phyloP scores from a whole-genome alignment of 2,113 vertebrate species.

The Tamias sibiricus region DNA sequence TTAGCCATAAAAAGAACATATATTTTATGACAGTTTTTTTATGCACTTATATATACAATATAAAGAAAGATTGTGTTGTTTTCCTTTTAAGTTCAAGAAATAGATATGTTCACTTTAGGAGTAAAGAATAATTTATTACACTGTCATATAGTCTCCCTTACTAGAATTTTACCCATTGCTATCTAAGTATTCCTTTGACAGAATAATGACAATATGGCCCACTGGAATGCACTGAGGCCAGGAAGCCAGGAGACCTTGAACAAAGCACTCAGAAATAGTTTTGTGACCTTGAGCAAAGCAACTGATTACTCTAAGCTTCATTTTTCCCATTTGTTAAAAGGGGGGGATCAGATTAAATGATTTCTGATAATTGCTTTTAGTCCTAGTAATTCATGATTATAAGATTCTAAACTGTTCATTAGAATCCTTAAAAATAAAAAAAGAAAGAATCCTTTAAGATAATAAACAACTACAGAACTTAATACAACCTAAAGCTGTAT shows the following conservation, averaged over 20 bases:
- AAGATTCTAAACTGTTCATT: background rate
- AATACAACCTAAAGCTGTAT: background rate
- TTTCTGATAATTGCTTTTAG: conserved; percentile 13
- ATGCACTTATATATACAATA: conserved; percentile 10
- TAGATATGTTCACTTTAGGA: background rate
- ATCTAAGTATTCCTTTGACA: background rate
- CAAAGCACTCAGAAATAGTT: background rate
- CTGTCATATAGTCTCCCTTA: background rate
- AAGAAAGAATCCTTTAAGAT: background rate
- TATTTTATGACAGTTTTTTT: background rate
- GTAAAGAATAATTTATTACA: background rate
- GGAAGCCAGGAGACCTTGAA: background rate
- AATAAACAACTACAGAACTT: background rate
- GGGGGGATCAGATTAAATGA: background rate
- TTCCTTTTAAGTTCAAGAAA: background rate
- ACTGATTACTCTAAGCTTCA: background rate
- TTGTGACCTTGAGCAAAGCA: background rate
- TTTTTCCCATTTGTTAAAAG: conserved; percentile 13
- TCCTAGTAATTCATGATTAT: background rate
- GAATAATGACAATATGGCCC: background rate
- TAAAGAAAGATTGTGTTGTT: background rate
- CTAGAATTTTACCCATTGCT: background rate
- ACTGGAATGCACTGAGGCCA: background rate
- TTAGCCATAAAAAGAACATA: background rate
- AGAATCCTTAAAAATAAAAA: background rate